phyloP scores from a whole-genome alignment of 2,113 vertebrate species.

The Mandrillus leucophaeus region DNA sequence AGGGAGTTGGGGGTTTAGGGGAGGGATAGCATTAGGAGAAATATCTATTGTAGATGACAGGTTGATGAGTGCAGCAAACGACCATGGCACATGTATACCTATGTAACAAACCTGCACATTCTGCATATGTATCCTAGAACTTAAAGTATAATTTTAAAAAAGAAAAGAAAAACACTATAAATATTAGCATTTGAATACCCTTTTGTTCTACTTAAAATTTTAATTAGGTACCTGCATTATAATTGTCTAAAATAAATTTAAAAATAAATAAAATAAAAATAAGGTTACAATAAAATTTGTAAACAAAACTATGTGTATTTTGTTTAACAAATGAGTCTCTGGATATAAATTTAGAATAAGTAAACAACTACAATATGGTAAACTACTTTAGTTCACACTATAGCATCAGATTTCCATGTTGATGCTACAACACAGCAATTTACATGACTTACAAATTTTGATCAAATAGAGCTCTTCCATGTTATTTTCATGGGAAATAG shows the following conservation, averaged over 20 bases:
- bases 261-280: not conserved
- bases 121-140: too few species aligned
- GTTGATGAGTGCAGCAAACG: too few species aligned
- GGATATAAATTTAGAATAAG: not conserved
- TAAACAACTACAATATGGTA: not conserved
- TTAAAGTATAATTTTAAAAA: too few species aligned
- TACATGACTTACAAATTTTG: not conserved
- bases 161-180: not conserved
- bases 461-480: not conserved
- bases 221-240: not conserved
- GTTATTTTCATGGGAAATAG: not conserved
- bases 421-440: not conserved
- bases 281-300: not conserved
- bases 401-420: not conserved
- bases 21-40: too few species aligned
- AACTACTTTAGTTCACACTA: not conserved
- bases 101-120: too few species aligned
- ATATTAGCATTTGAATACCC: not conserved
- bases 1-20: too few species aligned
- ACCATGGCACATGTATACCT: too few species aligned
- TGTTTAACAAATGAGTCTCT: not conserved
- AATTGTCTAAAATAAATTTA: not conserved
- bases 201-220: not conserved
- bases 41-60: too few species aligned
- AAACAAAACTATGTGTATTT: not conserved